Conservation (phyloP, 2,888 invertebrate genomes). For the Hemithea aestivaria region DNA sequence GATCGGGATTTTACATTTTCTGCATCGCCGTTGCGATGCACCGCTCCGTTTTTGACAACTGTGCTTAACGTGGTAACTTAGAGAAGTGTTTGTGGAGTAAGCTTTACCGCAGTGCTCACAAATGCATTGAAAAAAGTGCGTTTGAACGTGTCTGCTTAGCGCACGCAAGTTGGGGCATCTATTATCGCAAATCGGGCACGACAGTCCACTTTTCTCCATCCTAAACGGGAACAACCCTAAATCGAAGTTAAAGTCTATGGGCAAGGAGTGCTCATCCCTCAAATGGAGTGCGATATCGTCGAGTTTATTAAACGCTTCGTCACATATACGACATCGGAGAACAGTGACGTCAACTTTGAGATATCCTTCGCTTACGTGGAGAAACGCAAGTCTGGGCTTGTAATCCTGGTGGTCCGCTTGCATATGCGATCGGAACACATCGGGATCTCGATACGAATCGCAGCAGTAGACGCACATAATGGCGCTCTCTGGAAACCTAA, state of each 20-base stretch:
- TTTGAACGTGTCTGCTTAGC: slow-evolving; percentile 50
- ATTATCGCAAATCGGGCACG: slow-evolving; percentile 44
- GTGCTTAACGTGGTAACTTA: slow-evolving; percentile 39
- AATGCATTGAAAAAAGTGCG: slow-evolving; percentile 50
- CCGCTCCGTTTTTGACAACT: slow-evolving; percentile 26
- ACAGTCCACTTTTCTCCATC: slow-evolving; percentile 31
- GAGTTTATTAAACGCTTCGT: slow-evolving; percentile 31
- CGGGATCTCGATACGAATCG: slow-evolving; percentile 42
- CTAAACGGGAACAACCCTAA: slow-evolving; percentile 52
- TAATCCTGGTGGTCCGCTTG: slow-evolving; percentile 30
- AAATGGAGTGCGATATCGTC: slow-evolving; percentile 42
- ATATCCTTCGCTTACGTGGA: slow-evolving; percentile 31
- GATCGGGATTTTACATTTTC: slow-evolving; percentile 45
- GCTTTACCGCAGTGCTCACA: slow-evolving; percentile 59
- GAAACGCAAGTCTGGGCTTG: slow-evolving; percentile 30
- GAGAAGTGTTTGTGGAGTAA: slow-evolving; percentile 40
- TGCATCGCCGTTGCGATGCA: slow-evolving; percentile 23
- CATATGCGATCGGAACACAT: slow-evolving; percentile 39
- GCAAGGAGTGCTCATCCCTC: slow-evolving; percentile 33
- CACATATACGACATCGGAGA: slow-evolving; percentile 48
- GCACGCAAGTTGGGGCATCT: slow-evolving; percentile 43
- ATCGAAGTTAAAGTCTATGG: slow-evolving; percentile 37
- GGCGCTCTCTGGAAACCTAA: slow-evolving; percentile 51
- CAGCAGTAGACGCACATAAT: slow-evolving; percentile 60
- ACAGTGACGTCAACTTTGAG: slow-evolving; percentile 52